phyloP scores from a whole-genome alignment of 1,140 invertebrate genomes.

The Listronotus bonariensis region DNA sequence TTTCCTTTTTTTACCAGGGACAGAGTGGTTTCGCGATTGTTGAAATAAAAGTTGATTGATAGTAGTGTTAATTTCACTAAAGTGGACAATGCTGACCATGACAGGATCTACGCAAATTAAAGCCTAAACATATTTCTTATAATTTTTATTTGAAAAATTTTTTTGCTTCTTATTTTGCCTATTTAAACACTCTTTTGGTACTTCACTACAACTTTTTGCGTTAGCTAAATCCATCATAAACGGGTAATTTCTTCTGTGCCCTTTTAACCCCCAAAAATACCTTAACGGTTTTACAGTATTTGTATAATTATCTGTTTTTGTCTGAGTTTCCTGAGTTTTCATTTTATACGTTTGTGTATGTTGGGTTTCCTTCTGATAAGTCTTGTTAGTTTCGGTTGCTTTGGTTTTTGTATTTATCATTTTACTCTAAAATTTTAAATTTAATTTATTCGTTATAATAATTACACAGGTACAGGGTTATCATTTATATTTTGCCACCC shows the following conservation, averaged over 20 bases:
- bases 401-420: slow-evolving; percentile 63
- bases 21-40: too few species aligned
- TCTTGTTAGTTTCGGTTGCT: slow-evolving; percentile 65
- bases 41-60: too few species aligned
- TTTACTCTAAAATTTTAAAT: slow-evolving; percentile 57
- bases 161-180: neutral
- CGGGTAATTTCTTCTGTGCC: slow-evolving; percentile 47
- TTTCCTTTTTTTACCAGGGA: too few species aligned
- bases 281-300: slow-evolving; percentile 58
- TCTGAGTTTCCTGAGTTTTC: slow-evolving; percentile 60
- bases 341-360: slow-evolving; percentile 60
- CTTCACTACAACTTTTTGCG: neutral
- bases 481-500: too few species aligned
- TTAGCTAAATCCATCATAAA: slow-evolving; percentile 17
- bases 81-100: too few species aligned
- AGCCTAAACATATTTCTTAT: neutral
- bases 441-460: neutral
- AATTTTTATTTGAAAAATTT: neutral
- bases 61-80: too few species aligned
- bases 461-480: too few species aligned
- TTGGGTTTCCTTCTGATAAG: slow-evolving; percentile 58
- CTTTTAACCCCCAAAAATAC: slow-evolving; percentile 63
- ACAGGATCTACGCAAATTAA: too few species aligned
- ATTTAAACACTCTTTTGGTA: neutral
- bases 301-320: slow-evolving; percentile 59